Evolutionary conservation across 2,888 invertebrate species (phyloP), one percentile per base, ranked within the genome.

Genomic region (Pseudoips prasinana): DNA sequence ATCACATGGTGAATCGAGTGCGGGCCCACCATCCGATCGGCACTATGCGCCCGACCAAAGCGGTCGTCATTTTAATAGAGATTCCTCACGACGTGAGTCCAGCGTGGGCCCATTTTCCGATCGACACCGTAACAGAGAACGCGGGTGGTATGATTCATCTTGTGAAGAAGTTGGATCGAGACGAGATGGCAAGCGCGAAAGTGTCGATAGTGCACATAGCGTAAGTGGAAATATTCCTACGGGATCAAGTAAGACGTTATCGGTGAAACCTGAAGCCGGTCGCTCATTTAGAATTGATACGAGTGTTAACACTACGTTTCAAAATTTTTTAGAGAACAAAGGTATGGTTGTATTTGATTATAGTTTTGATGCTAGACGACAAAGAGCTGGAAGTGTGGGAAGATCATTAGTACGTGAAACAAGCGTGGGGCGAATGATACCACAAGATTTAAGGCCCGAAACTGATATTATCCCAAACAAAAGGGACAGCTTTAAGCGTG

Each of bases 371-470:
- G 44, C 45, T 26, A 70, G 79, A 37, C 67, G 70, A 45, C 65
- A 72, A 51, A 73, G 87, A 25, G 84, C 86, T 8, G 41, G 77
- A 1, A 88, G 87, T 58, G 84, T 87, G 10, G 86, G 87, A 2
- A 65, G 85, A 30, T 54, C 69, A 17, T 47, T 76, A 34, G 41
- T 35, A 8, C 58, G 42, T 7, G 65, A 65, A 29, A 44, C 47
- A 7, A 62, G 57, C 41, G 49, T 52, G 7, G 58, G 44, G 3
- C 46, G 43, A 7, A 42, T 43, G 5, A n/a, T 39, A 0, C 11
- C 29, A 8, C 28, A 36, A 10, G 19, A 8, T 6, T 10, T 19
- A 2, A 38, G 40, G 29, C 22, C 11, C 25, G 46, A 41, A 25
- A 22, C 11, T 17, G 10, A 14, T 5, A 18, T 25, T 24, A 26